phyloP scores from a whole-genome alignment of 2,888 invertebrate genomes.

The Leptinotarsa rubiginosa region DNA sequence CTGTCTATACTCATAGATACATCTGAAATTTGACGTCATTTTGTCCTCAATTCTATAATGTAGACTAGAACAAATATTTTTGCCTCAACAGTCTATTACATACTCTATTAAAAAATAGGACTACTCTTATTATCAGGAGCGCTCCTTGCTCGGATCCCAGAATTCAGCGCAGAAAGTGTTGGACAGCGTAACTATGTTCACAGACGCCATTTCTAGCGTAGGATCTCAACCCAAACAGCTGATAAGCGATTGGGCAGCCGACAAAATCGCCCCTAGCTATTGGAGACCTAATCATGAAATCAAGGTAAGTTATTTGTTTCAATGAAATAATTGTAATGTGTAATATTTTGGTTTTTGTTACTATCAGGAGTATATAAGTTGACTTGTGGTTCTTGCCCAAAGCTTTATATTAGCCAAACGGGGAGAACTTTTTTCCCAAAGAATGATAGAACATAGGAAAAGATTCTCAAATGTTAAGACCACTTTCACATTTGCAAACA shows the following conservation, averaged over 20 bases:
- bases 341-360: too few relatives aligned
- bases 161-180: conserved; percentile 68
- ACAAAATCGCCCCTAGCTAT: conserved; percentile 82
- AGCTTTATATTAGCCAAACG: too few relatives aligned
- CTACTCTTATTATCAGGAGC: conserved; percentile 62
- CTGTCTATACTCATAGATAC: too few relatives aligned
- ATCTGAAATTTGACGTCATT: too few relatives aligned
- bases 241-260: conserved; percentile 79
- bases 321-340: neutral
- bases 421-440: too few relatives aligned
- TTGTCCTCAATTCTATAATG: too few relatives aligned
- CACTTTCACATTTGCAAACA: too few relatives aligned
- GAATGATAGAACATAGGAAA: too few relatives aligned
- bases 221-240: conserved; percentile 79
- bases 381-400: too few relatives aligned
- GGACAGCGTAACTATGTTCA: conserved; percentile 71
- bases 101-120: conserved; percentile 54
- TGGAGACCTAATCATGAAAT: conserved; percentile 85
- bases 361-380: too few relatives aligned
- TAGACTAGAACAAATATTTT: too few relatives aligned
- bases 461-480: too few relatives aligned
- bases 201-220: conserved; percentile 72
- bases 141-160: conserved; percentile 58
- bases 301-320: conserved; percentile 67
- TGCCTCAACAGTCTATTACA: neutral